Evolutionary conservation across 1,140 invertebrate genomes (phyloP).

Genomic region (Cotesia typhae): DNA sequence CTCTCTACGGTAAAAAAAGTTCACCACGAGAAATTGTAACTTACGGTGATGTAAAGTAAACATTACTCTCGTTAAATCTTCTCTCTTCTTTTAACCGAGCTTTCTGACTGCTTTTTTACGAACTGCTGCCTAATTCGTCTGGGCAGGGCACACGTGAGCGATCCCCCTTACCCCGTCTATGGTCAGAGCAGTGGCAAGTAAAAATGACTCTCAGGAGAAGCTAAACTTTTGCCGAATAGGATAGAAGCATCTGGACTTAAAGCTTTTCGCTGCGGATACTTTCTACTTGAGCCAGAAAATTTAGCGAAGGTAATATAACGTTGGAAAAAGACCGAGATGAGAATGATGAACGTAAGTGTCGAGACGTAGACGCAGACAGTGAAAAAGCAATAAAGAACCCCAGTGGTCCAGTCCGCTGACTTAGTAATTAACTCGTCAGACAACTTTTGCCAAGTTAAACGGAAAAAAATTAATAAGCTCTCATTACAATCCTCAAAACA

Average conservation of each 20-base stretch:
- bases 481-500: background rate
- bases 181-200: constrained; percentile 25
- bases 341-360: constrained; percentile 14
- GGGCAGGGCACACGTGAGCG: constrained; percentile 17
- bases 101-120: constrained; percentile 7
- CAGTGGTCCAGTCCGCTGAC: background rate
- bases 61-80: constrained; percentile 24
- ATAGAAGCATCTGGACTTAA: constrained; percentile 13
- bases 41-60: constrained; percentile 12
- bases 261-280: constrained; percentile 5
- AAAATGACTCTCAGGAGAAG: constrained; percentile 27
- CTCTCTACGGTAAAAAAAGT: no score
- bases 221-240: constrained; percentile 9
- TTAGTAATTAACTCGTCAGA: constrained; percentile 22
- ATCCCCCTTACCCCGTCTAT: background rate
- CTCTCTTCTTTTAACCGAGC: background rate
- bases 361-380: background rate
- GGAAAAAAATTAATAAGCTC: constrained; percentile 20
- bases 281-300: background rate
- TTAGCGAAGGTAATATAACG: background rate
- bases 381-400: constrained; percentile 27
- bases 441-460: constrained; percentile 22
- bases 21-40: background rate
- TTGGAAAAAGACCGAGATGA: background rate
- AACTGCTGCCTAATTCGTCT: constrained; percentile 21